Conservation (phyloP, 2,888 invertebrate genomes). For the Aleiodes testaceus region DNA sequence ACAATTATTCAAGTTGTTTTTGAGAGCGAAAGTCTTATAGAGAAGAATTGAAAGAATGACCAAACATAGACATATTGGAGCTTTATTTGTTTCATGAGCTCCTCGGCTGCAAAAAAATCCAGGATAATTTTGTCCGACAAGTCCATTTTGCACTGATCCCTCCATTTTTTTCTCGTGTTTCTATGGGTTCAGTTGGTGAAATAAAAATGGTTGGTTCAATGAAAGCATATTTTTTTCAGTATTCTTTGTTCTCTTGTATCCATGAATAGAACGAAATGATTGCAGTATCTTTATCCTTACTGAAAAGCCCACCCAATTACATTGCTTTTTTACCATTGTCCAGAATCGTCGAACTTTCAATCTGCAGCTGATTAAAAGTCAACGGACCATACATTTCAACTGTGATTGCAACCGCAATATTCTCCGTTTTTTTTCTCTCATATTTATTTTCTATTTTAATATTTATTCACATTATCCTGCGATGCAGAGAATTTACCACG, state of each 20-base stretch:
- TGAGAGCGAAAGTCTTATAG: too few species aligned
- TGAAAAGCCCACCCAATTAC: slow-evolving; percentile 49
- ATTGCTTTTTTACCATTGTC: slow-evolving; percentile 61
- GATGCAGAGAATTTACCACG: not conserved
- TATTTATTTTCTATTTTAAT: slow-evolving; percentile 18
- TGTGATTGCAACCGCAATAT: slow-evolving; percentile 52
- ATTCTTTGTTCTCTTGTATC: slow-evolving; percentile 41
- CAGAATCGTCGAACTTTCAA: slow-evolving; percentile 62
- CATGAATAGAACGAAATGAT: slow-evolving; percentile 18
- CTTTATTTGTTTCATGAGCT: too few species aligned
- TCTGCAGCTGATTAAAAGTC: slow-evolving; percentile 66
- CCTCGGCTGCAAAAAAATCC: too few species aligned
- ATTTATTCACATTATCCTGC: slow-evolving; percentile 4
- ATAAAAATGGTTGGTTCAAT: slow-evolving; percentile 12
- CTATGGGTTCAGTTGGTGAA: slow-evolving; percentile 5
- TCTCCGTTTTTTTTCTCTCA: slow-evolving; percentile 37
- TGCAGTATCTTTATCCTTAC: slow-evolving; percentile 37
- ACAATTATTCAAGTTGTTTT: too few species aligned
- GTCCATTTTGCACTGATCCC: too few species aligned
- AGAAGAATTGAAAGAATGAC: too few species aligned
- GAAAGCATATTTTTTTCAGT: slow-evolving; percentile 27
- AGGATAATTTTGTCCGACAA: too few species aligned
- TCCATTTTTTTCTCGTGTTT: not conserved
- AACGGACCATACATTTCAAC: slow-evolving; percentile 51
- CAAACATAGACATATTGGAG: too few species aligned